Evolutionary conservation across 2,888 invertebrate genomes (phyloP).

Genomic region (Chromoteleia sp.): DNA sequence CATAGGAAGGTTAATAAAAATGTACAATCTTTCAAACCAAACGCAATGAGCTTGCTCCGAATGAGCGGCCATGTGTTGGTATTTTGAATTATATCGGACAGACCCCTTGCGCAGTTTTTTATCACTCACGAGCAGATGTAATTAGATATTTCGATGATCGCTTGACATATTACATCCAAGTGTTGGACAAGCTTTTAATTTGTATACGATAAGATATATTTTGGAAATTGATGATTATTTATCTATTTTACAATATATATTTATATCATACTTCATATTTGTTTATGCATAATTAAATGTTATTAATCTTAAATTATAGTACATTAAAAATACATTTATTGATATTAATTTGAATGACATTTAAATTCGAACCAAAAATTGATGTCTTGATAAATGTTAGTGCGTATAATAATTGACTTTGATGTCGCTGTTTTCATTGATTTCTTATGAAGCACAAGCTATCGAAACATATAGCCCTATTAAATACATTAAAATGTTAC

Average conservation of each 20-base stretch:
- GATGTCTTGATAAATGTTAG: not conserved
- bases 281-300: too few relatives aligned
- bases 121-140: not conserved
- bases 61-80: slow-evolving; percentile 2
- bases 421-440: too few relatives aligned
- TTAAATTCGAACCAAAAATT: too few relatives aligned
- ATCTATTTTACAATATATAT: too few relatives aligned
- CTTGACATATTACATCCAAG: not conserved
- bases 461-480: not conserved
- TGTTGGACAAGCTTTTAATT: not conserved
- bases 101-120: not conserved
- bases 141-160: slow-evolving; percentile 6
- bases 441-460: too few relatives aligned
- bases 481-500: slow-evolving; percentile 26
- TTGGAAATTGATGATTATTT: too few relatives aligned
- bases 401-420: too few relatives aligned
- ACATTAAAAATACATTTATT: too few relatives aligned
- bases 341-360: too few relatives aligned
- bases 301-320: too few relatives aligned
- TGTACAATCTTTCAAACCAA: not conserved
- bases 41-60: not conserved
- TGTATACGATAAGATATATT: not conserved
- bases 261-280: too few relatives aligned
- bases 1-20: not conserved
- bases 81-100: not conserved